phyloP scores from a whole-genome alignment of 1,140 invertebrate genomes.

The Laupala kohalensis region DNA sequence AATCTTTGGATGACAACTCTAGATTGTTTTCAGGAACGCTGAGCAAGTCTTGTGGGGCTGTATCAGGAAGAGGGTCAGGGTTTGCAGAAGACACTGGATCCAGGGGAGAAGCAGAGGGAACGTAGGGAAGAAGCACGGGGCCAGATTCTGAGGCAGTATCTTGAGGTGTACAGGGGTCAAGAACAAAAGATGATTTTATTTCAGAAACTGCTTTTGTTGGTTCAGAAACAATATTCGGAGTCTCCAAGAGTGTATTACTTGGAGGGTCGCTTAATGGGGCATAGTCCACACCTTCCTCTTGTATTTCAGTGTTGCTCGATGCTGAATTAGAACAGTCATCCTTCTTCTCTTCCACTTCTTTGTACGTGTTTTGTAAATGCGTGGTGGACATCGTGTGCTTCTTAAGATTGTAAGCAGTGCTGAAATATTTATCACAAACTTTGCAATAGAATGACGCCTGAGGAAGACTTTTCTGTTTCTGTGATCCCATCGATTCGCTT shows the following conservation, averaged over 20 bases:
- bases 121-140: too few species aligned
- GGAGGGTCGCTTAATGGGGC: too few species aligned
- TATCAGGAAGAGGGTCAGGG: too few species aligned
- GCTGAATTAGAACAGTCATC: too few species aligned
- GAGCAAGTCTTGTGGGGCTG: too few species aligned
- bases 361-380: not conserved
- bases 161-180: not conserved
- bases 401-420: slow-evolving; percentile 4
- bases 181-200: not conserved
- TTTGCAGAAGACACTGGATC: too few species aligned
- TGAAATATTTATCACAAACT: slow-evolving; percentile 6
- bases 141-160: not conserved
- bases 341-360: not conserved
- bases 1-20: too few species aligned
- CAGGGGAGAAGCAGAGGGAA: too few species aligned
- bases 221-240: not conserved
- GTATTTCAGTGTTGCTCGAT: too few species aligned
- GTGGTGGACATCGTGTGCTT: slow-evolving; percentile 3
- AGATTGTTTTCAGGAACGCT: too few species aligned
- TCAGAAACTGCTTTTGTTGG: not conserved
- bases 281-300: too few species aligned
- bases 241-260: not conserved
- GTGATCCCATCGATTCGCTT: too few species aligned
- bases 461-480: not conserved
- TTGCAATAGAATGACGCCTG: not conserved